Percentiles rank a stretch among this genome's conserved stretches.
Evolutionary conservation across 2,113 vertebrate genomes (phyloP).

Genomic region (Setophaga kirtlandii): DNA sequence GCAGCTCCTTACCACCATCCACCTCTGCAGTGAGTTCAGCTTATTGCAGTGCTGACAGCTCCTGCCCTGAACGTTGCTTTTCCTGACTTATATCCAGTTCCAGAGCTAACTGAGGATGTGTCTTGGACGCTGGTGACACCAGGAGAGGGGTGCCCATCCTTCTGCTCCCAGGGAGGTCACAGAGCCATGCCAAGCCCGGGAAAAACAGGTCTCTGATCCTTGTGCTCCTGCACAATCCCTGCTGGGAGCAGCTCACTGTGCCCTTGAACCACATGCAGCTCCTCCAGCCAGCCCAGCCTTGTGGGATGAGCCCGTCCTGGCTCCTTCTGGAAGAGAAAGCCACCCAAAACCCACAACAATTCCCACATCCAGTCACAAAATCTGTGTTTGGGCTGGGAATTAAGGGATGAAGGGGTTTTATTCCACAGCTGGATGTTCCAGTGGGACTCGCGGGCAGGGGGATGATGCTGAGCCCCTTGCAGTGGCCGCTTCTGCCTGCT

Average conservation of each 20-base stretch:
- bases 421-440: fast-evolving
- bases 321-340: background rate
- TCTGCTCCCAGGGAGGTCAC: background rate
- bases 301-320: fast-evolving
- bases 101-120: fast-evolving
- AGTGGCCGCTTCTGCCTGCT: background rate
- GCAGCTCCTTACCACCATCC: background rate
- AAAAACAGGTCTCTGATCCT: background rate
- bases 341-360: background rate
- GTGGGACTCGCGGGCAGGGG: fast-evolving
- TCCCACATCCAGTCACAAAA: fast-evolving
- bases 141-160: background rate
- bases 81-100: background rate
- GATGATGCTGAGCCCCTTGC: background rate
- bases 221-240: background rate
- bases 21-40: background rate
- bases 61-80: fast-evolving
- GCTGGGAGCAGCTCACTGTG: background rate
- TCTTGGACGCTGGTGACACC: background rate
- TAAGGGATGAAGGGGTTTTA: fast-evolving
- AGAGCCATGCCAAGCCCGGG: background rate
- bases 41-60: background rate
- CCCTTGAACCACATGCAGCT: fast-evolving
- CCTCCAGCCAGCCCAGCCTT: background rate
- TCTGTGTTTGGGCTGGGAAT: fast-evolving